Percentiles rank a stretch among this genome's conserved stretches.
Evolutionary conservation across 2,113 vertebrate genomes (phyloP).

Genomic region (Willisornis vidua): DNA sequence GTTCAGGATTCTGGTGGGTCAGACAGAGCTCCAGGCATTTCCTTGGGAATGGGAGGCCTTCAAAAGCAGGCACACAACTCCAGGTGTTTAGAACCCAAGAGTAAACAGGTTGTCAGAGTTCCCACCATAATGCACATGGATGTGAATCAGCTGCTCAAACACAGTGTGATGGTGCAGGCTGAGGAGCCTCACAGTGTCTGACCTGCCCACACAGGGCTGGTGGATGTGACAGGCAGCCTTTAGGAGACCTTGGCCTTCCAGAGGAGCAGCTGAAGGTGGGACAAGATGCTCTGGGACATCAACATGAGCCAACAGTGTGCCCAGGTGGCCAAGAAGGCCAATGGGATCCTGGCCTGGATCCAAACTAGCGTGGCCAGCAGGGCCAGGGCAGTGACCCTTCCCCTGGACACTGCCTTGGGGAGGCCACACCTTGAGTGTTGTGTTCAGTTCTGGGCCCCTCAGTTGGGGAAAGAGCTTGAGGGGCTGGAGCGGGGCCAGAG

Average conservation of each 20-base stretch:
- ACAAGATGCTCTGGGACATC: neutral
- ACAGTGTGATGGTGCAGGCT: neutral
- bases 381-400: too few relatives aligned
- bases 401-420: too few relatives aligned
- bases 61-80: neutral
- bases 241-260: neutral
- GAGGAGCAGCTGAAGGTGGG: neutral
- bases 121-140: neutral
- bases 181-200: neutral
- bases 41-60: neutral
- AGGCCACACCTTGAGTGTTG: too few relatives aligned
- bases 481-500: too few relatives aligned
- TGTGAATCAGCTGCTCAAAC: neutral
- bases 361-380: too few relatives aligned
- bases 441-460: too few relatives aligned
- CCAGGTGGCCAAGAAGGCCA: too few relatives aligned
- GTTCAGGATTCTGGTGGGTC: neutral
- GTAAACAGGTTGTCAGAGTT: neutral
- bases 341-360: too few relatives aligned
- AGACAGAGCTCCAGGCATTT: neutral
- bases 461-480: too few relatives aligned
- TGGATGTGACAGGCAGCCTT: neutral
- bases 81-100: neutral
- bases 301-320: too few relatives aligned
- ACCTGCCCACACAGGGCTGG: neutral